Conservation (phyloP, 2,888 invertebrate species). For the Aporophyla lueneburgensis region DNA sequence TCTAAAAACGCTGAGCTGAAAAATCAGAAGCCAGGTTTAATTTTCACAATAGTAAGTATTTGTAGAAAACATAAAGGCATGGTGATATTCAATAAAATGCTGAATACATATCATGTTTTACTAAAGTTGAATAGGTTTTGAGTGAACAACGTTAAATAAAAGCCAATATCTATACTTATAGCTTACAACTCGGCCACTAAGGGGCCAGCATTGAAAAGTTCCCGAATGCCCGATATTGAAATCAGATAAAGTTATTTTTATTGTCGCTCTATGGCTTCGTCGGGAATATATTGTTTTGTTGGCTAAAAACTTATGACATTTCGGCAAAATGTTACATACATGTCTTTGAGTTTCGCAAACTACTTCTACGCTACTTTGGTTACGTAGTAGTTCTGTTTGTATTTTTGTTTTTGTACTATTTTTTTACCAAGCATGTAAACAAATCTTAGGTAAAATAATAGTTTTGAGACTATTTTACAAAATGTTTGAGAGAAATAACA, state of each 20-base stretch:
- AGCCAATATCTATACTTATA: slow-evolving; percentile 48
- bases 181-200: slow-evolving; percentile 61
- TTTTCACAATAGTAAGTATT: background rate
- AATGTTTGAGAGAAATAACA: background rate
- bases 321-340: slow-evolving; percentile 67
- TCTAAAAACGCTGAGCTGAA: background rate
- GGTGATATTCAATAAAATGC: slow-evolving; percentile 21
- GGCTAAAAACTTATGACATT: slow-evolving; percentile 67
- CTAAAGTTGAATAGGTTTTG: slow-evolving; percentile 37
- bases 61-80: background rate
- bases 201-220: slow-evolving; percentile 65
- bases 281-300: slow-evolving; percentile 68
- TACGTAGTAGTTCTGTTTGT: slow-evolving; percentile 30
- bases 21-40: background rate
- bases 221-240: slow-evolving; percentile 70
- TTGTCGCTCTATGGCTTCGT: slow-evolving; percentile 62
- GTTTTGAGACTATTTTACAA: background rate
- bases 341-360: slow-evolving; percentile 57
- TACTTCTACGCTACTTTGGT: slow-evolving; percentile 55
- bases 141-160: slow-evolving; percentile 52
- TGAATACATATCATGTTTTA: slow-evolving; percentile 30
- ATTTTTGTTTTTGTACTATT: slow-evolving; percentile 8
- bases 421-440: background rate
- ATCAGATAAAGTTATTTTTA: slow-evolving; percentile 72
- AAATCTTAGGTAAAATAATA: background rate